Base-by-base conservation (phyloP, 1,140 invertebrate genomes). In the Megalopta genalis region DNA sequence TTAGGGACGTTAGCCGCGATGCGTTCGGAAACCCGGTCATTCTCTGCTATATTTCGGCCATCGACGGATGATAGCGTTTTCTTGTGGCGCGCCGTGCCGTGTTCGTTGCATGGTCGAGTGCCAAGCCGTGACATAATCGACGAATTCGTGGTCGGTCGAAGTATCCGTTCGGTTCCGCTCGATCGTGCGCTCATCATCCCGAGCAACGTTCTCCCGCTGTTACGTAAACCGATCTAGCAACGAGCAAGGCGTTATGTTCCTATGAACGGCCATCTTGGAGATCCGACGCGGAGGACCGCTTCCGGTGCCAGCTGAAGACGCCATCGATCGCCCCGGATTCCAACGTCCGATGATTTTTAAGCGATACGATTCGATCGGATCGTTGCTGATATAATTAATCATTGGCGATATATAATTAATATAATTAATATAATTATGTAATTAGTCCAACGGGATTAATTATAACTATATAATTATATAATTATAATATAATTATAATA, bases 121-220 rank as follows among this genome's bases (percentile, higher is more conserved):
- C 81, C 83, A 83, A 83, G 57, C 42, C 62, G 67, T 83, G 81
- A 84, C 71, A 83, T 66, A 83, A 83, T 83, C 77, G 57, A 65
- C 81, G 71, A 72, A 84, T 72, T 27, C 23, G 66, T 52, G 16
- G 62, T 37, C 62, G 25, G 62, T 9, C 21, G 60, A 63, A 63
- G 25, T 32, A 37, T 63, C 5, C 60, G 23, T 21, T 27, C n/a
- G 54, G 6, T 57, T 23, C 25, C 46, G 60, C 60, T 73, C 66
- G 60, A 57, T 59, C 64, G 37, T 14, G 49, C 16, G n/a, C n/a
- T n/a, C n/a, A n/a, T 6, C 2, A 16, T 18, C 14, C 49, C 49
- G 49, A 52, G 49, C 49, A 21, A 14, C 63, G 32, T 10, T 14
- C 14, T 16, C 59, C 21, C 54, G 54, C 21, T 23, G 16, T 57